Base-by-base conservation (phyloP, 2,113 vertebrate genomes). In the Caretta caretta region DNA sequence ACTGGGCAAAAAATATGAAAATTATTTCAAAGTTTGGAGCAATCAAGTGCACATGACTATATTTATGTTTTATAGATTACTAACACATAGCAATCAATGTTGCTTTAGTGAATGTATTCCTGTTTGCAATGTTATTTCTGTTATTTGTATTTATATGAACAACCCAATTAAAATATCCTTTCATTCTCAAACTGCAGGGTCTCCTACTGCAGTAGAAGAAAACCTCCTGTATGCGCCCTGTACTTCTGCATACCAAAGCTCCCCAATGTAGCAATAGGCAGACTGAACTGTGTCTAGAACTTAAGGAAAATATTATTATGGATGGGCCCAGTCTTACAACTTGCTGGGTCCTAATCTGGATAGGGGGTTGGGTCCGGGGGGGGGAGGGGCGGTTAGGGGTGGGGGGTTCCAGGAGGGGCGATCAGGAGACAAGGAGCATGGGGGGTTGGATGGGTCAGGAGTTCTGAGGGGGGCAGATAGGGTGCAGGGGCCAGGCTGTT, bases 31-130 rank as follows among this genome's bases (percentile, higher is more conserved):
- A 80, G 65, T 57, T 8, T 42, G 38, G 69, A 29, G 75, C 29
- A 51, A 20, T 29, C 24, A 2, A 22, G 4, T 46, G 10, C 19
- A 54, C 25, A 7, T 11, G 3, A 7, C 1, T n/a, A 31, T 42
- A 65, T 54, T 17, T 81, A n/a, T 24, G 5, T 13, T 48, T 59
- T 46, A 22, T 2, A 25, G 83, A 86, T 19, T 0, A 10, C 38
- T 80, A 53, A 51, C 46, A 81, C 10, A 24, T 29, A 76, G 49
- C 10, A 42, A 35, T 80, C 51, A 35, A 14, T 46, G 31, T 20
- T 1, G 19, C 42, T 38, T 69, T 81, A 20, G 29, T 72, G 42
- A 86, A 49, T 11, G 48, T 75, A n/a, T 75, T 53, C 27, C 62
- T n/a, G 16, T 65, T 20, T 62, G 49, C 20, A 31, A 16, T 25